A percentile compares a stretch with the other conserved stretches of the same genome.
Evolutionary conservation across 2,113 vertebrate genomes (phyloP).

Genomic region (Noctilio leporinus): DNA sequence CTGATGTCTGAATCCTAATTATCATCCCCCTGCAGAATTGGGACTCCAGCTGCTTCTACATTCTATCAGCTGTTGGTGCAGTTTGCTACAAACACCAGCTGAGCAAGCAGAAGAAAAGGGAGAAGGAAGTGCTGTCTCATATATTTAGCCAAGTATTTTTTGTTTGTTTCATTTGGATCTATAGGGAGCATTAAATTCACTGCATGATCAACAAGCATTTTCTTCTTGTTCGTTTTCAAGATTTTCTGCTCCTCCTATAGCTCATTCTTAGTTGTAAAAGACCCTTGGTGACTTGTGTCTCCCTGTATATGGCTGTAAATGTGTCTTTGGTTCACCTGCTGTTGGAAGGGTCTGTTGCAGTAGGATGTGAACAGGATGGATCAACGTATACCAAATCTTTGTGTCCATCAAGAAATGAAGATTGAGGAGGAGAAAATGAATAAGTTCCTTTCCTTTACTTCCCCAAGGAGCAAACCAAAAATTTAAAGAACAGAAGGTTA

Average conservation of each 20-base stretch:
- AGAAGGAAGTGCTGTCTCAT: neutral
- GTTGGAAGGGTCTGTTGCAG: neutral
- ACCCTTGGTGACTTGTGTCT: neutral
- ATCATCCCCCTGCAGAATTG: neutral
- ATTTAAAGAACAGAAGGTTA: neutral
- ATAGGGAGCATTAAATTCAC: neutral
- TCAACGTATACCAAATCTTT: neutral
- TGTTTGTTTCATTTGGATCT: neutral
- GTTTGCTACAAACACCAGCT: neutral
- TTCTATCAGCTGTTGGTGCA: neutral
- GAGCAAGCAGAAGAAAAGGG: neutral
- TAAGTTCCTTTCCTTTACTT: neutral
- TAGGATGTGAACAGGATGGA: neutral
- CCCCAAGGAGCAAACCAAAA: neutral
- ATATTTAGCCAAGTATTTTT: neutral
- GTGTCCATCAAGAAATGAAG: neutral
- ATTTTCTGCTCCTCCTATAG: neutral
- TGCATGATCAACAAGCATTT: neutral
- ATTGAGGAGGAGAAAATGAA: neutral
- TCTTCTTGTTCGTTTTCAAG: neutral
- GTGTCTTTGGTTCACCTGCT: neutral
- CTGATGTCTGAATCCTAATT: neutral
- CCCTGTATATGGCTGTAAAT: neutral
- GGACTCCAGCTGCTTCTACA: neutral
- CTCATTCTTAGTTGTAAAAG: neutral